Conservation (phyloP, 2,797 vertebrate species). For the Heterohyrax brucei region DNA sequence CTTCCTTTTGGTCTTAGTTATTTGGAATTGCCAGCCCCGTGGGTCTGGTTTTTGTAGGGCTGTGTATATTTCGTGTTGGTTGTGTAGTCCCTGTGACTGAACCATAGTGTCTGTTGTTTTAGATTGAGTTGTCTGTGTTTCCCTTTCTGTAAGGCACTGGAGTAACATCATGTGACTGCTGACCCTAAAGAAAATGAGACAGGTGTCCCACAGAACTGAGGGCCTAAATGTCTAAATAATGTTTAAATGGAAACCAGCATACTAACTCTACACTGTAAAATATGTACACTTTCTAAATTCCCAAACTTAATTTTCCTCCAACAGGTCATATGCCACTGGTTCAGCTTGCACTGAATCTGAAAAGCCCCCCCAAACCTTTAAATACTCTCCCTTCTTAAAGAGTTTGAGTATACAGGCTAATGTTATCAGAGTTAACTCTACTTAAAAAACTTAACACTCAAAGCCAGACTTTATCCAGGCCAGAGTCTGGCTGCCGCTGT, state of each 20-base stretch:
- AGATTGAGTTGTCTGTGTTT: conserved; percentile 66
- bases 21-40: conserved; percentile 69
- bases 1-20: conserved; percentile 81
- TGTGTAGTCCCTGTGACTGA: conserved; percentile 53
- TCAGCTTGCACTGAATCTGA: not conserved
- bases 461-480: not conserved
- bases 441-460: conserved; percentile 32
- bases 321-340: not conserved
- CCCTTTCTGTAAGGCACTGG: conserved; percentile 56
- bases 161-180: conserved; percentile 45
- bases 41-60: conserved; percentile 61
- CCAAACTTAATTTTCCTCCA: conserved; percentile 64
- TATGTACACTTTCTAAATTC: not conserved
- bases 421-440: conserved; percentile 33
- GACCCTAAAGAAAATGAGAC: conserved; percentile 73
- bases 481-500: not conserved
- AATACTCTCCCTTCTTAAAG: not conserved
- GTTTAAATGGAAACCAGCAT: conserved; percentile 61
- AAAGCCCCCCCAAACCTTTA: conserved; percentile 12
- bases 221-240: conserved; percentile 52
- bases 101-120: conserved; percentile 71
- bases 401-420: not conserved
- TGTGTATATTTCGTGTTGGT: conserved; percentile 75
- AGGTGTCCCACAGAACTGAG: conserved; percentile 37
- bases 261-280: conserved; percentile 34